Evolutionary conservation across 1,140 invertebrate species (phyloP), one percentile per base, ranked within the genome.

Genomic region (Brachionus angularis): DNA sequence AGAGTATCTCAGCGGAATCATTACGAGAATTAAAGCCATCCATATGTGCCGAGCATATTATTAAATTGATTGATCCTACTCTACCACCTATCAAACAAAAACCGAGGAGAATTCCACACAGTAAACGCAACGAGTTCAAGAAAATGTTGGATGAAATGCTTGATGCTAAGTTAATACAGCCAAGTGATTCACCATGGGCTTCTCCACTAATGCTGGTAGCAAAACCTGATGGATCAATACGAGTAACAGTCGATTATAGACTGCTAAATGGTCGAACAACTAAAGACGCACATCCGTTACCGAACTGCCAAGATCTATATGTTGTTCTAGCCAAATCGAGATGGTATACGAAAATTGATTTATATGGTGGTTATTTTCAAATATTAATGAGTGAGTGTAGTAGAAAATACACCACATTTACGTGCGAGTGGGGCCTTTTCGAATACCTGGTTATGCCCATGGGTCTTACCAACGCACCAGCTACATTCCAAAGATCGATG

Each of bases 311-410:
- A 34, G 64, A 69, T n/a, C 8, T 69, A 21, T 69, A 25, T 14
- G 64, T 25, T n/a, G 12, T 18, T 10, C 23, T 69, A 14, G 36
- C 29, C n/a, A 42, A 42, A 14, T 33, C 46, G 18, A 25, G 36
- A 10, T 69, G 46, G 42, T 69, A 34, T 23, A 18, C 73, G 8
- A 29, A 67, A 16, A 50, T 75, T n/a, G 75, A 75, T 49, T 73
- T 74, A 27, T 52, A 69, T 3, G 72, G 72, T 25, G 75, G 73
- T 1, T 75, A 75, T 61, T 70, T 73, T 29, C 75, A 75, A 47
- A 73, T 73, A 1, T 62, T 72, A 8, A 36, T 75, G 21, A 52
- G 34, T 18, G 46, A 72, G 27, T 39, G 58, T 10, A 36, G 18
- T 31, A 58, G 50, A 29, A 25, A 52, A 8, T 31, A 58, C 2